phyloP scores from a whole-genome alignment of 2,888 invertebrate species.

The Ochropleura leucogaster region DNA sequence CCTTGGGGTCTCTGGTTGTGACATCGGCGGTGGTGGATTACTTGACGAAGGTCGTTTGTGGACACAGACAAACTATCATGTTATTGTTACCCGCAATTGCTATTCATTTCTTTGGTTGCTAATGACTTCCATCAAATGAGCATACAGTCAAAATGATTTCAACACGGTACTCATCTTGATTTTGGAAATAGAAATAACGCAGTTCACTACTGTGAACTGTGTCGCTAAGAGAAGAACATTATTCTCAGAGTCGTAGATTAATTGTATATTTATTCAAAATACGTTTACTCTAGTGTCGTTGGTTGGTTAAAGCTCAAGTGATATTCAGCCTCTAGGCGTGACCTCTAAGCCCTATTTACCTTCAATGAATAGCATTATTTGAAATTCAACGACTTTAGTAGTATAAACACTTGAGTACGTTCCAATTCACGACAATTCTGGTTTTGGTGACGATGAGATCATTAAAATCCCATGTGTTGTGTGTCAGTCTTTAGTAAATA shows the following conservation, averaged over 20 bases:
- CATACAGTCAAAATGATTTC: slow-evolving; percentile 12
- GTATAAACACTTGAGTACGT: slow-evolving; percentile 40
- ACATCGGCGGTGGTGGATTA: slow-evolving; percentile 56
- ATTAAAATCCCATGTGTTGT: slow-evolving; percentile 42
- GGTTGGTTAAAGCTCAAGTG: slow-evolving; percentile 37
- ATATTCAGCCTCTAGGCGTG: slow-evolving; percentile 39
- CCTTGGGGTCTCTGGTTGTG: slow-evolving; percentile 74
- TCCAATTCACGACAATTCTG: slow-evolving; percentile 23
- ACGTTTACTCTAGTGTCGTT: slow-evolving; percentile 18
- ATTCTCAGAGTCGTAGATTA: slow-evolving; percentile 30
- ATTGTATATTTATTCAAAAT: slow-evolving; percentile 40
- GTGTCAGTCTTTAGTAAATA: slow-evolving; percentile 22
- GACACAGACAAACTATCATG: slow-evolving; percentile 36
- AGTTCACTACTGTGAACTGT: too few relatives aligned
- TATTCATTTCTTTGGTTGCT: slow-evolving; percentile 18
- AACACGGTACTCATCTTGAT: slow-evolving; percentile 18
- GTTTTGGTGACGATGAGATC: slow-evolving; percentile 42
- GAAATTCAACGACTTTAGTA: slow-evolving; percentile 54
- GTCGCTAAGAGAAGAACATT: slow-evolving; percentile 15
- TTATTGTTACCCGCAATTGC: slow-evolving; percentile 37
- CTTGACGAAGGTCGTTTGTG: slow-evolving; percentile 49
- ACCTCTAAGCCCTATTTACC: slow-evolving; percentile 63
- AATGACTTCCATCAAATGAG: slow-evolving; percentile 34
- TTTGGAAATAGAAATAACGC: slow-evolving; percentile 32
- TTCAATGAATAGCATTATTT: slow-evolving; percentile 58